Percentiles rank a stretch among this genome's conserved stretches.
phyloP scores from a whole-genome alignment of 2,888 invertebrate genomes.

The Tachina lurida region DNA sequence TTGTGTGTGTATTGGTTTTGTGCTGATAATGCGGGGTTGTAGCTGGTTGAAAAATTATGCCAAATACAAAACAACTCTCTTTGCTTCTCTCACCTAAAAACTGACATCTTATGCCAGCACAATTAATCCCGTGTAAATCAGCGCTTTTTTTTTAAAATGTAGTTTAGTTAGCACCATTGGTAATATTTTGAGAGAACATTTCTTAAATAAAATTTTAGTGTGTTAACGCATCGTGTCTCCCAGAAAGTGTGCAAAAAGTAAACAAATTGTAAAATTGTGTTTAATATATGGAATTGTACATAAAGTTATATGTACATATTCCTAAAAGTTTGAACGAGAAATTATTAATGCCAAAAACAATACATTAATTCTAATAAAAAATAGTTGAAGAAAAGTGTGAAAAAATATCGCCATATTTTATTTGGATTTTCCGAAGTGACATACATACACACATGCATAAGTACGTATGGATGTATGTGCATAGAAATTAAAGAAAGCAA shows the following conservation, averaged over 20 bases:
- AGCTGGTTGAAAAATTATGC: no score
- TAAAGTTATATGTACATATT: background rate
- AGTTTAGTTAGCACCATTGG: no score
- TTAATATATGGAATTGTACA: background rate
- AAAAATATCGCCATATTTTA: background rate
- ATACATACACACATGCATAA: background rate
- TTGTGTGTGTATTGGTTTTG: no score
- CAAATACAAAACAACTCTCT: no score
- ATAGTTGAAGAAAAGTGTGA: background rate
- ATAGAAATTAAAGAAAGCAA: background rate
- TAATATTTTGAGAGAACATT: background rate
- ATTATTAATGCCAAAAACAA: background rate
- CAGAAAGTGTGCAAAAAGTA: slow-evolving; percentile 57
- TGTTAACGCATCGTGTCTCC: slow-evolving; percentile 43
- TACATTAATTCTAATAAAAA: background rate
- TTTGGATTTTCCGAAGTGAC: background rate
- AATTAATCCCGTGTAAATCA: no score
- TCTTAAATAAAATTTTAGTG: background rate
- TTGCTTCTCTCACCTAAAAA: no score
- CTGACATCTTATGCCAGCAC: no score
- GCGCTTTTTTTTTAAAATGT: no score
- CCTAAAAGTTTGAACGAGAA: background rate
- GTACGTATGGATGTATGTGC: background rate
- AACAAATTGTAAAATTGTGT: slow-evolving; percentile 46
- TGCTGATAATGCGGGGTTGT: no score